phyloP scores from a whole-genome alignment of 1,140 invertebrate species.

The Bombus soroeensis region DNA sequence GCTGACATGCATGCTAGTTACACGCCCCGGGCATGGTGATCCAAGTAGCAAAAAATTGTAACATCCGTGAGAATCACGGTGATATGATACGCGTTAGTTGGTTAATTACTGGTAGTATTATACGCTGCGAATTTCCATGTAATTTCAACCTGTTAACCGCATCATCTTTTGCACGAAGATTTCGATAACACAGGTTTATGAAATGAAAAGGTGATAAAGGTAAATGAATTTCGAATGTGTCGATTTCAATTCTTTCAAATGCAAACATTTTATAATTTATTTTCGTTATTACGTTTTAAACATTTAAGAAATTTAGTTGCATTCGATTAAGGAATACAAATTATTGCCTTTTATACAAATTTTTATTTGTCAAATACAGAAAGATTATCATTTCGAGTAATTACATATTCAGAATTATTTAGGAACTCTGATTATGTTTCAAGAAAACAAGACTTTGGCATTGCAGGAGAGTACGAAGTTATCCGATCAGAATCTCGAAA shows the following conservation, averaged over 20 bases:
- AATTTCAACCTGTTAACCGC: not conserved
- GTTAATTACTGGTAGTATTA: not conserved
- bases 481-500: not conserved
- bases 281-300: no score
- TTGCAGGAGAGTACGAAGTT: not conserved
- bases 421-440: not conserved
- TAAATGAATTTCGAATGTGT: no score
- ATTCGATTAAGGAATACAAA: no score
- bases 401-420: not conserved
- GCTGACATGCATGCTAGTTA: not conserved
- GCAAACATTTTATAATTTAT: no score
- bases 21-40: not conserved
- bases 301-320: no score
- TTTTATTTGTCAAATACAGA: not conserved
- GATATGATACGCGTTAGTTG: not conserved
- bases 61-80: not conserved
- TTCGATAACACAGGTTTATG: not conserved
- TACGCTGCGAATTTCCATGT: not conserved
- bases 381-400: no score
- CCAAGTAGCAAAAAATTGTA: conserved; percentile 15
- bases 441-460: not conserved
- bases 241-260: no score
- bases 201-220: no score
- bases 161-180: no score
- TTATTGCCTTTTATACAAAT: not conserved